Evolutionary conservation across 2,888 invertebrate genomes (phyloP).

Genomic region (Pyralis farinalis): DNA sequence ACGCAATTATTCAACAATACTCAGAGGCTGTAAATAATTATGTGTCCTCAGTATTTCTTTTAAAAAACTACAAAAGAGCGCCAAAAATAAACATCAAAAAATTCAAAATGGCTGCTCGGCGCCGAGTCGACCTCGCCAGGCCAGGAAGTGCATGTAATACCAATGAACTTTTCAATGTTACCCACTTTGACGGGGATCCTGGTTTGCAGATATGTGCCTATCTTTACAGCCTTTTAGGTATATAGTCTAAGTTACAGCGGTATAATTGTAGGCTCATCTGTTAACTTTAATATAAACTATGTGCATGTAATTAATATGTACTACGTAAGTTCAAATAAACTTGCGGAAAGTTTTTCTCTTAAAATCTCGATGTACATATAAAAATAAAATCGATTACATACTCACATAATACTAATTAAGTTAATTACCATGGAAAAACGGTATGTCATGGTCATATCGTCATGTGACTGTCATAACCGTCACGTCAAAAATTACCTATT

Average conservation of each 20-base stretch:
- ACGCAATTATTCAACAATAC: constrained; percentile 5
- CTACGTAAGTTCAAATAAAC: too few species aligned
- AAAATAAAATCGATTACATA: too few species aligned
- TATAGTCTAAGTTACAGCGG: constrained; percentile 3
- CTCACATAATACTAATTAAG: too few species aligned
- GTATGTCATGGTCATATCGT: too few species aligned
- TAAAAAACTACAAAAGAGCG: constrained; percentile 43
- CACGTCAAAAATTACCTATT: too few species aligned
- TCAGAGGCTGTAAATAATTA: constrained; percentile 1
- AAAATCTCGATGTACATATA: too few species aligned
- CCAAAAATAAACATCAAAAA: constrained; percentile 78
- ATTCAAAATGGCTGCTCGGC: constrained; percentile 62
- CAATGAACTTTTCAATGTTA: constrained; percentile 79
- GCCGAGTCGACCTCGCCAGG: constrained; percentile 56
- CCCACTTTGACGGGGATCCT: constrained; percentile 56
- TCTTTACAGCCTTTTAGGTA: constrained; percentile 19
- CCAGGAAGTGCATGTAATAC: constrained; percentile 77
- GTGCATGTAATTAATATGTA: too few species aligned
- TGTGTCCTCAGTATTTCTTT: constrained; percentile 10
- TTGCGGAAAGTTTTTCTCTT: too few species aligned
- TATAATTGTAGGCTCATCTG: constrained; percentile 5
- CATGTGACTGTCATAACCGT: too few species aligned
- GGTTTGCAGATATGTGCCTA: constrained; percentile 45
- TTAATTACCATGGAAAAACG: too few species aligned
- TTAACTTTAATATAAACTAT: constrained; percentile 6